A percentile compares a stretch with the other conserved stretches of the same genome.
phyloP scores from a whole-genome alignment of 1,140 invertebrate genomes.

The Grapholita molesta region DNA sequence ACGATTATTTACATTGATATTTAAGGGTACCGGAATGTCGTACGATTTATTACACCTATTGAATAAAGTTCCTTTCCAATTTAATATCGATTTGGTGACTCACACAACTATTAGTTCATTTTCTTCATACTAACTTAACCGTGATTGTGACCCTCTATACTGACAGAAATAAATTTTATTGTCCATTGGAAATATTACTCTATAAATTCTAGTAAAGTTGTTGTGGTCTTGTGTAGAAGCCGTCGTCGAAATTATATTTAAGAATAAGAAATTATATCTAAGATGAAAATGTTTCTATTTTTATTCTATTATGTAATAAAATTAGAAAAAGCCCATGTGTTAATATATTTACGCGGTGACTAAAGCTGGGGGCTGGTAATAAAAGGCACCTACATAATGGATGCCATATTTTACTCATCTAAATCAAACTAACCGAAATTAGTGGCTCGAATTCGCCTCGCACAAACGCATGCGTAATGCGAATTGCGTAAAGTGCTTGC shows the following conservation, averaged over 20 bases:
- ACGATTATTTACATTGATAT: conserved; percentile 24
- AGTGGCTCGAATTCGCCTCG: not conserved
- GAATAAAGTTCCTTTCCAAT: not conserved
- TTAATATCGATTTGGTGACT: not conserved
- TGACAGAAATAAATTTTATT: not conserved
- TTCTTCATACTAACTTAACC: not conserved
- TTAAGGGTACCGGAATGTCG: conserved; percentile 11
- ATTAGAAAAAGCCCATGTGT: too few species aligned
- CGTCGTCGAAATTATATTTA: too few species aligned
- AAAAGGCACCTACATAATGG: not conserved
- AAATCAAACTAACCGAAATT: not conserved
- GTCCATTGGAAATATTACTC: too few species aligned
- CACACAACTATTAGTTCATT: not conserved
- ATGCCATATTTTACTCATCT: not conserved
- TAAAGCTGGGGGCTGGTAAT: too few species aligned
- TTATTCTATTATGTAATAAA: too few species aligned
- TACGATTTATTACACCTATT: conserved; percentile 4
- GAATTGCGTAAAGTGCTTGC: conserved; percentile 45
- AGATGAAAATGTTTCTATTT: too few species aligned
- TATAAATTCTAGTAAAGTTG: too few species aligned
- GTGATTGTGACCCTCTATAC: not conserved
- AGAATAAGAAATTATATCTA: too few species aligned
- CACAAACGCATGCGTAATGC: conserved; percentile 31
- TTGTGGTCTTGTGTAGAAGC: too few species aligned
- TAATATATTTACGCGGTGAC: too few species aligned